Base-by-base conservation (phyloP, 2,797 vertebrate genomes). In the Liparis tanakae region DNA sequence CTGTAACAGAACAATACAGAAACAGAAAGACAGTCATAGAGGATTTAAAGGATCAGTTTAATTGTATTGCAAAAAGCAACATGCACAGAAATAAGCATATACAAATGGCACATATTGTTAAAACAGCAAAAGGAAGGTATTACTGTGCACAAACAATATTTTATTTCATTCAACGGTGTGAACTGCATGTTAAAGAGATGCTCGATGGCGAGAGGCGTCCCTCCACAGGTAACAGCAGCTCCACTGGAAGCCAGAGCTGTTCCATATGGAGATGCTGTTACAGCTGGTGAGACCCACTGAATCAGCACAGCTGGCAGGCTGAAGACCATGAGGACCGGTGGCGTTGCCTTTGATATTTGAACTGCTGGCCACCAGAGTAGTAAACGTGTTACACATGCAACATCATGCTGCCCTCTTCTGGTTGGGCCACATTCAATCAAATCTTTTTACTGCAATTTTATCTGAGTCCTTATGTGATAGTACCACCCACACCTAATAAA, bases 211-310 rank as follows among this genome's bases (percentile, higher is more conserved):
- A 82, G 22, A 61, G 92, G 91, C 77, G 82, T 85, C 91, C 90
- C 85, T 88, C 95, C 93, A 93, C 73, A 89, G 88, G 89, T 96
- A 96, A 96, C 96, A 97, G 96, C 95, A 94, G 89, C 94, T 94
- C 95, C 96, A 97, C 93, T 95, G 96, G 96, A 94, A 94, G 70
- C 76, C 79, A 83, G n/a, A 92, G 64, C 51, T 89, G 88, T 95
- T 95, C 96, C 96, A 96, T 94, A 96, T 96, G 96, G 95, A 97
- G 96, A 95, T 95, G 95, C 96, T 97, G 96, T 97, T 96, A 97
- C 96, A 97, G 87, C 91, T 94, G 94, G 95, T 79, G 88, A 93
- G 88, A 91, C 90, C 94, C 94, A 67, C 71, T 78, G 60, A 74
- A 79, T 81, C 59, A 85, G 78, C 80, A 87, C 76, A 79, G 80